Evolutionary conservation across 2,113 vertebrate species (phyloP), one percentile per base, ranked within the genome.

Genomic region (Zapus hudsonius): DNA sequence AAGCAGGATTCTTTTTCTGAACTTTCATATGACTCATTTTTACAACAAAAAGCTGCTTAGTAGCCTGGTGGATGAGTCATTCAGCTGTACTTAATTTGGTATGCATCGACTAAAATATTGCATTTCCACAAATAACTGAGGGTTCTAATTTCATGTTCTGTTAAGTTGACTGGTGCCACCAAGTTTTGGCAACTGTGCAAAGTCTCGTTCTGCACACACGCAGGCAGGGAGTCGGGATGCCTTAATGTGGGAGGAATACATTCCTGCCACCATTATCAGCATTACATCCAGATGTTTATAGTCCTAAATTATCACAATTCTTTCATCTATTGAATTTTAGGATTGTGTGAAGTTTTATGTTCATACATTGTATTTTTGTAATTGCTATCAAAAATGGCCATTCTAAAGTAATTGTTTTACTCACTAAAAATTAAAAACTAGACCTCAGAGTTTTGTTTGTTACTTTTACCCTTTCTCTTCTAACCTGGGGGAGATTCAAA

Each of bases 21-120:
- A 73, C 19, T 81, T 66, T 73, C 0, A 1, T 73, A 12, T 80
- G 66, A 57, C 29, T 79, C 1, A 31, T 87, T 88, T 93, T 86
- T 79, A 69, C 47, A 61, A 90, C 38, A 29, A 16, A 84, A 63
- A 36, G 3, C 55, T 72, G 84, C 84, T 84, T 78, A 85, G 40
- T 74, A 66, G 29, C n/a, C 31, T 92, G 20, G 66, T 70, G 76
- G 87, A 63, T 93, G 57, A 93, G n/a, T 93, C 79, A 86, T 74
- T 95, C 27, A 79, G 11, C n/a, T 33, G 67, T 82, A 15, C 19
- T 73, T 87, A 84, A 87, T 74, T 69, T 87, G 59, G 23, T 93
- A 79, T 93, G 70, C 13, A 22, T 82, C 69, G 63, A 55, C 61
- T 82, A 29, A 78, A 91, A 86, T 80, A 64, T 17, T 75, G 25